Base-by-base conservation (phyloP, 2,888 invertebrate species). In the Rhagonycha lutea region DNA sequence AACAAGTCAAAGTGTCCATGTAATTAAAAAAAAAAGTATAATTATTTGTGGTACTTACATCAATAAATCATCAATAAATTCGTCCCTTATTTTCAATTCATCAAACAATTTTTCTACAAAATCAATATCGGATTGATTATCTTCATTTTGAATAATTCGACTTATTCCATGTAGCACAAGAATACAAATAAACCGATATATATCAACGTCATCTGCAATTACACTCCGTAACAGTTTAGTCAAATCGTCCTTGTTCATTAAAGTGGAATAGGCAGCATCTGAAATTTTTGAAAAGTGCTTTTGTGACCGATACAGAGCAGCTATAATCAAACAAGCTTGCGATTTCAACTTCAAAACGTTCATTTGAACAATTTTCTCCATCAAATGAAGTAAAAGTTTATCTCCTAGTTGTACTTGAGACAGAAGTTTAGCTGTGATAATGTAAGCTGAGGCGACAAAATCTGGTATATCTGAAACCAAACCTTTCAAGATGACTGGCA, bases 401-500 rank as follows among this genome's bases (percentile, higher is more conserved):
- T 86, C 81, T 47, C 89, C 89, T 1, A 97, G 84, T 68, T 88
- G 90, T 0, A 91, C 89, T 87, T 93, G 94, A 0, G 91, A 89
- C 0, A 93, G 88, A 12, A 97, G 84, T 83, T 93, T 93, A 0
- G 93, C 93, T 0, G 93, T 86, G 26, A 96, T 92, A 86, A 96
- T 92, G 83, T 94, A 94, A 0, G 92, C 90, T 0, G 94, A 91
- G 0, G 95, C 92, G 82, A 92, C 90, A 85, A 92, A 95, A 86
- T 96, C 95, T 0, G 90, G 84, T 0, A 92, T 88, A 0, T 90
- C 85, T 2, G 95, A 95, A 14, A 90, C 90, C 14, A 97, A 87
- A 0, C 95, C 96, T 81, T 90, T 91, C 0, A 93, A 83, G n/a
- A 97, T 83, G 0, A 92, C 90, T 0, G 95, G 94, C 26, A 97